A percentile compares a stretch with the other conserved stretches of the same genome.
phyloP scores from a whole-genome alignment of 2,888 invertebrate genomes.

The Caenorhabditis becei region DNA sequence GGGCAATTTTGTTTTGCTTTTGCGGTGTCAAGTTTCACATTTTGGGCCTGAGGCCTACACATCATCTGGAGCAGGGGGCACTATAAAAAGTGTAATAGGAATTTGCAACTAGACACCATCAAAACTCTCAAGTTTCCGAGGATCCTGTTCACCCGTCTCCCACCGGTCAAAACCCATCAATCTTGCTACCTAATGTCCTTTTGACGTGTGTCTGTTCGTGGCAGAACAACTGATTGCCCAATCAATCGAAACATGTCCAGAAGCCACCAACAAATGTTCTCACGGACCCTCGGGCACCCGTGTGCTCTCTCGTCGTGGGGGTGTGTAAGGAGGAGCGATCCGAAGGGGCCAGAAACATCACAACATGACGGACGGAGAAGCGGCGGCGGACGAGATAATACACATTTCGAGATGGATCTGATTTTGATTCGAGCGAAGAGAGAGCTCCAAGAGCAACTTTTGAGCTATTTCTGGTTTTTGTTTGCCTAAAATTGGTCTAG shows the following conservation, averaged over 20 bases:
- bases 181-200: constrained; percentile 2
- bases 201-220: neutral
- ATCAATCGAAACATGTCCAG: constrained; percentile 55
- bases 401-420: constrained; percentile 8
- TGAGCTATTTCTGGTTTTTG: neutral
- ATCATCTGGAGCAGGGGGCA: neutral
- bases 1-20: constrained; percentile 24
- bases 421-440: neutral
- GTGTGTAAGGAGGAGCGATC: neutral
- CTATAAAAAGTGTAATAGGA: neutral
- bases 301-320: constrained; percentile 1
- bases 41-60: too few relatives aligned
- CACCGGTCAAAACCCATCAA: constrained; percentile 1
- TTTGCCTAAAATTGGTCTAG: too few relatives aligned
- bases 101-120: neutral
- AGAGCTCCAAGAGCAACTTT: neutral
- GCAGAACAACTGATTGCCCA: constrained; percentile 49
- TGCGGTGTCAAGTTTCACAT: neutral
- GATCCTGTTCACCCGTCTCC: neutral
- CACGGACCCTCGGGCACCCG: neutral
- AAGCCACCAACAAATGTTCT: constrained; percentile 20
- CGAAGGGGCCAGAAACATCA: constrained; percentile 41
- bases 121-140: neutral
- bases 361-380: constrained; percentile 37
- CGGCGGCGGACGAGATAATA: constrained; percentile 7